Percentiles rank a stretch among this genome's conserved stretches.
phyloP scores from a whole-genome alignment of 2,888 invertebrate species.

The Orthosia gothica region DNA sequence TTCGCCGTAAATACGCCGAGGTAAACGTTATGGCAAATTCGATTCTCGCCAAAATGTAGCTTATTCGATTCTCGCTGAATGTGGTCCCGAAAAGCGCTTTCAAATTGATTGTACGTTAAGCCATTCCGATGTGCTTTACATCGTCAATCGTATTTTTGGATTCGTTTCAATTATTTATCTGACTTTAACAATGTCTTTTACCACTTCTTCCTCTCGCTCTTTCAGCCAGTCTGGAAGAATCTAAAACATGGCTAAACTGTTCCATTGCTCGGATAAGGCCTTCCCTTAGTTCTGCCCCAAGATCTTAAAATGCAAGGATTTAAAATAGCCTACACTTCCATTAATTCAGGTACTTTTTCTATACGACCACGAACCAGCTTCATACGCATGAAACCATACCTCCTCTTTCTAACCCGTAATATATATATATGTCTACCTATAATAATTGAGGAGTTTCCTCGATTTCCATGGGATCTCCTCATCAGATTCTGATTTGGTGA shows the following conservation, averaged over 20 bases:
- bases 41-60: slow-evolving; percentile 48
- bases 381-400: too few species aligned
- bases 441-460: too few species aligned
- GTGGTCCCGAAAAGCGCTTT: slow-evolving; percentile 35
- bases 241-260: too few species aligned
- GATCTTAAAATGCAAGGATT: too few species aligned
- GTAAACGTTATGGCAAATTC: slow-evolving; percentile 57
- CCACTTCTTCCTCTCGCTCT: background rate
- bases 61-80: slow-evolving; percentile 45
- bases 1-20: slow-evolving; percentile 47
- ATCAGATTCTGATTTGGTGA: too few species aligned
- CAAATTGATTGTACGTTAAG: slow-evolving; percentile 34
- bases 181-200: background rate
- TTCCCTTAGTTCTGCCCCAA: background rate
- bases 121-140: slow-evolving; percentile 17
- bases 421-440: too few species aligned
- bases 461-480: too few species aligned
- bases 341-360: background rate
- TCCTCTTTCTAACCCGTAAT: background rate
- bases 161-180: background rate
- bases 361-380: background rate
- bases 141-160: slow-evolving; percentile 14
- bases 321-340: background rate
- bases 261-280: too few species aligned
- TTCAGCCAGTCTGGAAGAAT: background rate